Percentiles rank a stretch among this genome's conserved stretches.
phyloP scores from a whole-genome alignment of 2,888 invertebrate species.

The Emmelina monodactyla region DNA sequence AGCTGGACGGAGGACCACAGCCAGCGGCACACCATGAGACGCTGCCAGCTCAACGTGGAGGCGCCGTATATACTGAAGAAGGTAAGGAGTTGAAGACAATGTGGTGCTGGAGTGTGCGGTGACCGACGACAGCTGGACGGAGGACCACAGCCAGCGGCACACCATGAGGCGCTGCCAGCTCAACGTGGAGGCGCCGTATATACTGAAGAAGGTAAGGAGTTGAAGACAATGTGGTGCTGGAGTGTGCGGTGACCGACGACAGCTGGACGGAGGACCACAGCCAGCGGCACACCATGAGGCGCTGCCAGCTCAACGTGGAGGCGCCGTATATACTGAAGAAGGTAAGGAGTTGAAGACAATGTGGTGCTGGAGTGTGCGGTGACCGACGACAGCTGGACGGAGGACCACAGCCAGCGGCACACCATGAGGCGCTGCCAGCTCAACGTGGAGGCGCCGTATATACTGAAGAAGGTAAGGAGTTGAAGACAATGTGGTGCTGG shows the following conservation, averaged over 20 bases:
- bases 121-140: constrained; percentile 76
- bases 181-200: constrained; percentile 92
- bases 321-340: constrained; percentile 95
- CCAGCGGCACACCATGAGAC: constrained; percentile 79
- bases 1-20: constrained; percentile 80
- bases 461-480: constrained; percentile 89
- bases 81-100: too few species aligned
- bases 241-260: constrained; percentile 83
- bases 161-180: constrained; percentile 88
- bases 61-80: constrained; percentile 95
- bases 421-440: constrained; percentile 88
- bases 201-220: constrained; percentile 89
- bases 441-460: constrained; percentile 92
- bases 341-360: too few species aligned
- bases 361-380: constrained; percentile 90
- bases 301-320: constrained; percentile 90
- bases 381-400: constrained; percentile 76
- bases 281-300: constrained; percentile 79
- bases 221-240: constrained; percentile 92
- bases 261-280: constrained; percentile 80
- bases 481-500: constrained; percentile 92
- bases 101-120: constrained; percentile 90
- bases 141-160: constrained; percentile 79
- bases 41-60: constrained; percentile 90
- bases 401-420: constrained; percentile 79